A percentile compares a stretch with the other conserved stretches of the same genome.
Conservation (phyloP, 2,113 vertebrate genomes). For the Gobius niger region DNA sequence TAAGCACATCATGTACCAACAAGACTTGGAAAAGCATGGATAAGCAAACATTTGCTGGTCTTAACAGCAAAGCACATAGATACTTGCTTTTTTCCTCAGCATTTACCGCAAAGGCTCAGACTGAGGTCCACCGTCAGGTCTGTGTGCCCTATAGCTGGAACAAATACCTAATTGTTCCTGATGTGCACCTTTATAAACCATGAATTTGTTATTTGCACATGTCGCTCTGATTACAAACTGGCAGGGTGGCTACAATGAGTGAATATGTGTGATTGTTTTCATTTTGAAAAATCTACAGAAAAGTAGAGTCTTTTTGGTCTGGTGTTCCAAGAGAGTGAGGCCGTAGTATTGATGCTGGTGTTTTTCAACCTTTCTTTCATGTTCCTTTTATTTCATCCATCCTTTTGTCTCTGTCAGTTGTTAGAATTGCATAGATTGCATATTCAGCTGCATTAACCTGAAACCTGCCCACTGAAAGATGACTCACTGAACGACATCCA, state of each 20-base stretch:
- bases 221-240: background rate
- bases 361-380: background rate
- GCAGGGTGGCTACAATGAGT: background rate
- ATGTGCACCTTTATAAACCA: no score
- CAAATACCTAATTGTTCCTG: no score
- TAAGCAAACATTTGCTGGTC: slow-evolving; percentile 15
- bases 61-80: background rate
- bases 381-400: background rate
- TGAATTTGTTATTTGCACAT: no score
- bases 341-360: no score
- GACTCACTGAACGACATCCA: slow-evolving; percentile 26
- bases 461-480: slow-evolving; percentile 14
- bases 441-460: background rate
- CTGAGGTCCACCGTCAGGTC: no score
- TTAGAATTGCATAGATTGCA: slow-evolving; percentile 7
- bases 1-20: slow-evolving; percentile 35
- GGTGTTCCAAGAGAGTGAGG: no score
- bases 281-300: no score
- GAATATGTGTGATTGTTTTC: background rate
- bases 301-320: no score
- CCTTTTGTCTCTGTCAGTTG: background rate
- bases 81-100: no score
- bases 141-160: no score
- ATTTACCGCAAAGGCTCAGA: no score
- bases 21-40: slow-evolving; percentile 12